These are phyloP conservation scores for Phalacrocorax brasilianus DNA, from an alignment of 2,113 vertebrate species.

Conservation along the genomic window DNA sequence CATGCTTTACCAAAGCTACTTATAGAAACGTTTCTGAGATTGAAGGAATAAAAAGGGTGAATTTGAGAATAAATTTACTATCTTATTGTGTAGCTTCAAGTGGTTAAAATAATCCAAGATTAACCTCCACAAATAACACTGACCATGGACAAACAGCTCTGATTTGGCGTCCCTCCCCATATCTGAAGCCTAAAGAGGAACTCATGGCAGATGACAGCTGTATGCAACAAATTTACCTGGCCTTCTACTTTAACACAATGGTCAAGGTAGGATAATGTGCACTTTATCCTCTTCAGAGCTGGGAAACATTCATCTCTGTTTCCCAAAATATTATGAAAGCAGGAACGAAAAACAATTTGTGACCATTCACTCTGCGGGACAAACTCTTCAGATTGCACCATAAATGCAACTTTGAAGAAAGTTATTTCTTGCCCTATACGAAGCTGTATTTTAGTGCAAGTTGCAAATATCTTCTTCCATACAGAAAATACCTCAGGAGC, in stretches of 20 bases:
- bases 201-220: not conserved
- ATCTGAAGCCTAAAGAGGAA: not conserved
- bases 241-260: rapidly evolving
- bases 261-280: rapidly evolving
- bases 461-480: rapidly evolving
- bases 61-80: not conserved
- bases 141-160: not conserved
- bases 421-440: rapidly evolving
- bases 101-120: not conserved
- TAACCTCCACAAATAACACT: not conserved
- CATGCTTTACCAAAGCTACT: not conserved
- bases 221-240: not conserved
- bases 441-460: rapidly evolving
- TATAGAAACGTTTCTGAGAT: not conserved
- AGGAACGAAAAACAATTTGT: rapidly evolving
- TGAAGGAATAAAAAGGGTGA: not conserved
- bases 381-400: no score
- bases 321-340: not conserved
- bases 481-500: rapidly evolving
- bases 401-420: not conserved
- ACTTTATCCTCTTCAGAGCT: not conserved
- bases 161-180: no score
- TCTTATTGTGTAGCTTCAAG: not conserved
- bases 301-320: rapidly evolving
- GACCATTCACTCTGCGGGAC: no score